Evolutionary conservation across 2,113 vertebrate species (phyloP), one percentile per base, ranked within the genome.

Genomic region (Toxotes chatareus): DNA sequence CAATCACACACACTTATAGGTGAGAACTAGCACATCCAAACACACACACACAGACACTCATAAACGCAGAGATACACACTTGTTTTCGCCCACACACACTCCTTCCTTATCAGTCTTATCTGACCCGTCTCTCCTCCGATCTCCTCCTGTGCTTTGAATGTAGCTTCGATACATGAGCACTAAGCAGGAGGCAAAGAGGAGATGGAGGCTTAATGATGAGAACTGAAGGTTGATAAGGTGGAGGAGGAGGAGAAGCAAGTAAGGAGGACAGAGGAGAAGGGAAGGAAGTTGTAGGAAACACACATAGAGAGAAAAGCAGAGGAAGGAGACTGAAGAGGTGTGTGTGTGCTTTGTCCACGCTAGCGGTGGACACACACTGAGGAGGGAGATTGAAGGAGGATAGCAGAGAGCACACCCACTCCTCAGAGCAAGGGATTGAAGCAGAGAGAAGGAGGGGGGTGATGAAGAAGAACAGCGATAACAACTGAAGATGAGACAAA

Each of bases 311-410:
- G 62, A 51, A 40, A 23, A 44, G 4, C 3, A 40, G 14, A 56
- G 32, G 53, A 32, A 61, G 47, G 46, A 14, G 17, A 65, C 23
- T 73, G 68, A 53, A 59, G n/a, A 44, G 16, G 68, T 64, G 38
- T 79, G 72, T 76, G 83, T 89, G 85, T 89, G 86, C 79, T 83
- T 92, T 94, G 86, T 88, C 90, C 90, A 90, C 92, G 89, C 92
- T 49, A 90, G 90, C 84, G 3, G 81, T 47, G 89, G 89, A 89
- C 90, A 92, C 95, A 93, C 87, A 93, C 93, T 90, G 94, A 88
- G 94, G 76, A 42, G 62, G 86, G 87, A 93, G 93, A 96, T 95
- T 95, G 93, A 85, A 92, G 87, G 62, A 85, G 83, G 84, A 91
- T 73, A 79, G 88, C 31, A 7, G 65, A 64, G 88, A 94, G 93